Evolutionary conservation across 2,888 invertebrate species (phyloP).

Genomic region (Agapetus fuscipes): DNA sequence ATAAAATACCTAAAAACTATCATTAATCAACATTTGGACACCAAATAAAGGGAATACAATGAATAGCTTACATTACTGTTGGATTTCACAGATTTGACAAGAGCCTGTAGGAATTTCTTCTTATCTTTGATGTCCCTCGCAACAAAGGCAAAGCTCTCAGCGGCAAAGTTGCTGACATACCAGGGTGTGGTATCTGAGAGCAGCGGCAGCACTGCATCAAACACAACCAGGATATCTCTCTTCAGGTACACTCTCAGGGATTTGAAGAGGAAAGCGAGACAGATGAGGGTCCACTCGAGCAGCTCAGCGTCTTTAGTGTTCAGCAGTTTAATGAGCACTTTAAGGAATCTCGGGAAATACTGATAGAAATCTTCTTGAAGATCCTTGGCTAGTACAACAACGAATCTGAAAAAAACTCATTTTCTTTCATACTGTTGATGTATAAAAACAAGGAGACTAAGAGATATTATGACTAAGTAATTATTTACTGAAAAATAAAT

Average conservation of each 20-base stretch:
- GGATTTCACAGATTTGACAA: constrained; percentile 56
- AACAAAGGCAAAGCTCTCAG: constrained; percentile 93
- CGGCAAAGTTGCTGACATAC: constrained; percentile 87
- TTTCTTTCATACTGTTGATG: constrained; percentile 5
- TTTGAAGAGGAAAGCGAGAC: constrained; percentile 86
- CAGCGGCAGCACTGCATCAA: constrained; percentile 63
- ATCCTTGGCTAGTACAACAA: constrained; percentile 80
- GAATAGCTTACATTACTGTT: constrained; percentile 55
- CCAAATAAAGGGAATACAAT: too few relatives aligned
- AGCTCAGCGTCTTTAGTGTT: constrained; percentile 73
- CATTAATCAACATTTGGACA: too few relatives aligned
- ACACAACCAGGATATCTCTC: constrained; percentile 64
- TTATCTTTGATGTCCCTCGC: constrained; percentile 80
- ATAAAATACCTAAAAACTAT: too few relatives aligned
- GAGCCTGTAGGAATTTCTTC: constrained; percentile 57
- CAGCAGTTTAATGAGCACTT: constrained; percentile 59
- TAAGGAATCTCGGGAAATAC: constrained; percentile 70
- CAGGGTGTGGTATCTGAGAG: constrained; percentile 67
- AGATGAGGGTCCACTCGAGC: constrained; percentile 77
- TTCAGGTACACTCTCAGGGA: constrained; percentile 75
- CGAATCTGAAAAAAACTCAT: constrained; percentile 48
- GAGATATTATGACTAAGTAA: too few relatives aligned
- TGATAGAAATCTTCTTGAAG: constrained; percentile 80
- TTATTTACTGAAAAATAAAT: too few relatives aligned
- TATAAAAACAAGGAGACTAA: too few relatives aligned